phyloP scores from a whole-genome alignment of 2,888 invertebrate species.

The Idaea straminata region DNA sequence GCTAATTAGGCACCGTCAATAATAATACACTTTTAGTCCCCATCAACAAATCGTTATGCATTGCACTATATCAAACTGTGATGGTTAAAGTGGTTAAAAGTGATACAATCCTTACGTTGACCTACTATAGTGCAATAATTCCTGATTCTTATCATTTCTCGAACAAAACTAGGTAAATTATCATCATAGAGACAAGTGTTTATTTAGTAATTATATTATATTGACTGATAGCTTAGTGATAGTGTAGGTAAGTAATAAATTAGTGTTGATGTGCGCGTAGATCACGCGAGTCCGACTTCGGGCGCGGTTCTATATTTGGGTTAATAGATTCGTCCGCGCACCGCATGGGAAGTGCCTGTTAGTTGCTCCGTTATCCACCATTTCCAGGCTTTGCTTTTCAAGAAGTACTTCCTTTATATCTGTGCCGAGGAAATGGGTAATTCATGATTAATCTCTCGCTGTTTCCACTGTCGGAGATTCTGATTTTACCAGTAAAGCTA shows the following conservation, averaged over 20 bases:
- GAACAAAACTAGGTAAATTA: not conserved
- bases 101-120: constrained; percentile 4
- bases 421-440: constrained; percentile 15
- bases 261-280: constrained; percentile 34
- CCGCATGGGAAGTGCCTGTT: constrained; percentile 76
- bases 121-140: constrained; percentile 10
- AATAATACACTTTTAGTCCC: not conserved
- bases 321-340: constrained; percentile 78
- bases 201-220: not conserved
- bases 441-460: not conserved
- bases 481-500: not conserved
- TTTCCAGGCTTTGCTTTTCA: constrained; percentile 36
- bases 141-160: constrained; percentile 3
- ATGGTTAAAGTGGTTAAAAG: constrained; percentile 4
- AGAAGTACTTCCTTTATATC: constrained; percentile 14
- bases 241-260: constrained; percentile 22
- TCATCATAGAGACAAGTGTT: constrained; percentile 8
- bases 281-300: constrained; percentile 56
- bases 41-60: constrained; percentile 11
- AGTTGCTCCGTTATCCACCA: constrained; percentile 50
- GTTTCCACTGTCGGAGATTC: not conserved
- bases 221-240: constrained; percentile 3
- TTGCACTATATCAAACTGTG: constrained; percentile 4
- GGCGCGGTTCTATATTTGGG: constrained; percentile 79
- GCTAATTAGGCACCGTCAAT: constrained; percentile 37